Base-by-base conservation (phyloP, 2,888 invertebrate species). In the Orgyia antiqua region DNA sequence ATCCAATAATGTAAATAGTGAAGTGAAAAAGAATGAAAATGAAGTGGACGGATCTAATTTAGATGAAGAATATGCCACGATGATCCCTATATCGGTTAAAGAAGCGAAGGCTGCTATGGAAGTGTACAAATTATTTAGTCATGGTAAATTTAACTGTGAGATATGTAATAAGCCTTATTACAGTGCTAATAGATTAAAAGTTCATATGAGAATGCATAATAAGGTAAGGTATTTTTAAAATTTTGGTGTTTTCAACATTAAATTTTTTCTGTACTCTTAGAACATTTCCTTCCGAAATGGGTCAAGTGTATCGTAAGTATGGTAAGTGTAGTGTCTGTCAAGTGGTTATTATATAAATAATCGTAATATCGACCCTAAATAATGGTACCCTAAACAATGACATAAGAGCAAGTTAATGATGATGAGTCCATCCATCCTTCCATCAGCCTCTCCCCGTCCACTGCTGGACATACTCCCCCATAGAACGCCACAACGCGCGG, bases 171-270 rank as follows among this genome's bases (percentile, higher is more conserved):
- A 70, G 24, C 40, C 58, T 3, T 78, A 67, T 45, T 50, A 52
- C 25, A 70, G 52, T 54, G 68, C 73, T 12, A 59, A 60, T 12
- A 55, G 68, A 8, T 46, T 73, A 28, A 64, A 58, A 9, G 31
- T 56, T 10, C 84, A 84, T 51, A 57, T 58, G 43, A 58, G 79
- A 10, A 80, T 79, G 75, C 84, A 84, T 68, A 75, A 80, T 48
- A 69, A 63, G 68, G 84, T 43, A 21, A 31, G 6, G n/a, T 2
- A 9, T 18, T 12, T 20, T 8, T 20, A 18, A n/a, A n/a, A n/a
- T n/a, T n/a, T n/a, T n/a, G n/a, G n/a, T n/a, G n/a, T n/a, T n/a
- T n/a, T n/a, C n/a, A n/a, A n/a, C n/a, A n/a, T n/a, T n/a, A n/a
- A n/a, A n/a, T n/a, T n/a, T n/a, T n/a, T n/a, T n/a, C n/a, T n/a